Percentiles rank a stretch among this genome's conserved stretches.
Evolutionary conservation across 2,888 invertebrate species (phyloP).

Genomic region (Neocrepidodera transversa): DNA sequence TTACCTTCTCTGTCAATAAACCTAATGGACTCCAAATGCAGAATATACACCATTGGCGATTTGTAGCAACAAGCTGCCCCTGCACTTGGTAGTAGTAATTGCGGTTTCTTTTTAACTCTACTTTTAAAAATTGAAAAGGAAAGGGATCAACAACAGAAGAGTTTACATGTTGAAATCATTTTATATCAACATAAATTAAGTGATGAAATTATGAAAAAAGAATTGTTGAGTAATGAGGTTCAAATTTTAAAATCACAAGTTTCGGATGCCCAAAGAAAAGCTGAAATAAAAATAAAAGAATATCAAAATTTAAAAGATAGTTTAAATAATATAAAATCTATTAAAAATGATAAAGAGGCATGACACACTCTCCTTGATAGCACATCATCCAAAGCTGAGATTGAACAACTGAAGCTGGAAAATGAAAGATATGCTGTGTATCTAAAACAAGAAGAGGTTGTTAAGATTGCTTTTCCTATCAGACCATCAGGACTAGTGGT

Average conservation of each 20-base stretch:
- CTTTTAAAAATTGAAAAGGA: slow-evolving; percentile 58
- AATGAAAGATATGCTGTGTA: slow-evolving; percentile 60
- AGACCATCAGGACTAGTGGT: background rate
- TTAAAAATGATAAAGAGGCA: slow-evolving; percentile 55
- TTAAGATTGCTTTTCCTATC: slow-evolving; percentile 56
- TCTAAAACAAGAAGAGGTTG: slow-evolving; percentile 59
- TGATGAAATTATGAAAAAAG: slow-evolving; percentile 62
- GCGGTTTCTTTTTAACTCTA: background rate
- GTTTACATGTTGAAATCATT: slow-evolving; percentile 54
- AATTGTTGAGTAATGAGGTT: slow-evolving; percentile 66
- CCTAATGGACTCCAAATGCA: too few species aligned
- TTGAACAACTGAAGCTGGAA: slow-evolving; percentile 65
- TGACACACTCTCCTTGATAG: slow-evolving; percentile 61
- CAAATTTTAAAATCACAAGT: slow-evolving; percentile 53
- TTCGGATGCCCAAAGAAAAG: slow-evolving; percentile 55
- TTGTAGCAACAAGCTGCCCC: slow-evolving; percentile 12
- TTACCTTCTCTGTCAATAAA: background rate
- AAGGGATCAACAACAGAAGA: slow-evolving; percentile 56
- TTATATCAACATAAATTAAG: slow-evolving; percentile 52
- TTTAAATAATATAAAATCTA: slow-evolving; percentile 59
- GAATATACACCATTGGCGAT: slow-evolving; percentile 1
- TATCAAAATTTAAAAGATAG: slow-evolving; percentile 62
- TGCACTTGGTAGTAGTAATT: slow-evolving; percentile 5
- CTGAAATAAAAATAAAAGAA: slow-evolving; percentile 57
- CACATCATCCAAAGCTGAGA: slow-evolving; percentile 67